phyloP scores from a whole-genome alignment of 2,888 invertebrate species.

The Erebia palarica region DNA sequence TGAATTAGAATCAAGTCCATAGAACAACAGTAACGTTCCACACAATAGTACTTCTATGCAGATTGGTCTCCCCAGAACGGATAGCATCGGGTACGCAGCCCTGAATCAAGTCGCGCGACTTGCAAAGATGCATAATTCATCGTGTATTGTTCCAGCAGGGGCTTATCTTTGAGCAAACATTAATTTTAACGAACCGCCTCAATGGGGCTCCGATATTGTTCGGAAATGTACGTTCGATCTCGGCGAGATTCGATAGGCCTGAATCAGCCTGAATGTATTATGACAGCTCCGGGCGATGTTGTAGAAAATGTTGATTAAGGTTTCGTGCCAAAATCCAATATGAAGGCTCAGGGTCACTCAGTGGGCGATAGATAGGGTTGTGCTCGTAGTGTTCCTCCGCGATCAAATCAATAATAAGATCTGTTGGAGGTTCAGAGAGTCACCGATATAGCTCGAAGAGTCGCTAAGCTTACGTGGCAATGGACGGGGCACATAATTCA shows the following conservation, averaged over 20 bases:
- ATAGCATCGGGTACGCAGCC: conserved; percentile 20
- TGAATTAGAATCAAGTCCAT: too few relatives aligned
- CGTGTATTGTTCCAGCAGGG: conserved; percentile 27
- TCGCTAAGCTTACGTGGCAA: too few relatives aligned
- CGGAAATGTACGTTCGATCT: conserved; percentile 26
- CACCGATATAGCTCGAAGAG: too few relatives aligned
- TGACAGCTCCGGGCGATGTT: conserved; percentile 6
- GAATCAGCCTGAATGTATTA: conserved; percentile 13
- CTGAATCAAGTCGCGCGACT: conserved; percentile 33
- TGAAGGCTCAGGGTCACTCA: too few relatives aligned
- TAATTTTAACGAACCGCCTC: conserved; percentile 40
- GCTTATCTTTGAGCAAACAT: conserved; percentile 38
- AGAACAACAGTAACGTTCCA: background rate
- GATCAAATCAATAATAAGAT: too few relatives aligned
- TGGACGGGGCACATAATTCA: too few relatives aligned
- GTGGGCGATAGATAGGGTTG: too few relatives aligned
- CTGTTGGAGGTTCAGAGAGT: too few relatives aligned
- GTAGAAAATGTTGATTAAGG: background rate
- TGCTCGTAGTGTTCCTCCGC: too few relatives aligned
- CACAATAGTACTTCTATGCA: conserved; percentile 1
- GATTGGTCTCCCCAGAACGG: conserved; percentile 15
- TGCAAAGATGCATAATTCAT: conserved; percentile 34
- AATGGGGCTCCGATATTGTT: conserved; percentile 33
- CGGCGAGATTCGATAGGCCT: conserved; percentile 20
- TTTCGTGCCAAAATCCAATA: too few relatives aligned